Evolutionary conservation across 2,888 invertebrate species (phyloP), one percentile per base, ranked within the genome.

Genomic region (Seira sanloemensis): DNA sequence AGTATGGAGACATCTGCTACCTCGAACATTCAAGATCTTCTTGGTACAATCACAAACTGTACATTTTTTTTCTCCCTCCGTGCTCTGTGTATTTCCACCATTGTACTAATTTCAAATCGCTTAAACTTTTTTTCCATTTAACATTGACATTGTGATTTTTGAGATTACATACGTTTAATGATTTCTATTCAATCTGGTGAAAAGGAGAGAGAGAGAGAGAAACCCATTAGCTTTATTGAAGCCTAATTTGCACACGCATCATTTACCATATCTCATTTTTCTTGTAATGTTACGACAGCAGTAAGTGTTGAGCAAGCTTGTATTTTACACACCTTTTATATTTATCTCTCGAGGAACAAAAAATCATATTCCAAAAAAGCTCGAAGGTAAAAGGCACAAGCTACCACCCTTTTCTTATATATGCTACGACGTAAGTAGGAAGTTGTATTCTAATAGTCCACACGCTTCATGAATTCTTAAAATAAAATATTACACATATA

Each of bases 201-300:
- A 54, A n/a, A n/a, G n/a, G n/a, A n/a, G n/a, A n/a, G n/a, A n/a
- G n/a, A n/a, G n/a, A n/a, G n/a, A n/a, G n/a, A n/a, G n/a, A 73
- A 37, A 73, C 67, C 74, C 81, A 81, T 75, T 81, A 75, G 21
- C 19, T 67, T 37, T 19, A 80, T 23, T 58, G 65, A 7, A 69
- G 19, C 18, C 69, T 67, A 75, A 80, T 80, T 80, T 73, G 46
- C 66, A 21, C 58, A 81, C 25, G 69, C 75, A 81, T 81, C 81
- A 81, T 81, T 81, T 75, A 71, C 16, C 81, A 62, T 75, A 54
- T 54, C 21, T 54, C 50, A 71, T 78, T 9, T 18, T 24, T 58
- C 77, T 12, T 27, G 26, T 12, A 19, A 23, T 19, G 21, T 25
- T 16, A 74, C 62, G 65, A 74, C 62, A n/a, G n/a, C n/a, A n/a